Evolutionary conservation across 2,113 vertebrate genomes (phyloP).

Genomic region (Falcunculus frontatus): DNA sequence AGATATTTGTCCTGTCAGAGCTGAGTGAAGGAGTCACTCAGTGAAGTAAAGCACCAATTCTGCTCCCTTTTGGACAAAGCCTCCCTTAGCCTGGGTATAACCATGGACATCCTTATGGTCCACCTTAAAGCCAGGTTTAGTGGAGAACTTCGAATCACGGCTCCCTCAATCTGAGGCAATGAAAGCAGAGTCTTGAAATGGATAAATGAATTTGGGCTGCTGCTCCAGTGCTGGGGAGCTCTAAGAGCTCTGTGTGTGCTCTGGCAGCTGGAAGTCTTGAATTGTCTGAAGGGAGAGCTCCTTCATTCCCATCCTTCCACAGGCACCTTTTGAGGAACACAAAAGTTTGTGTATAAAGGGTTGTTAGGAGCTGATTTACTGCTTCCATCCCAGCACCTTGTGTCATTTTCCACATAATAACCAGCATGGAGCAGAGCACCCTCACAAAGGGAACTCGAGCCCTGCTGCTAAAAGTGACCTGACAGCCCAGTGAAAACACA

Average conservation of each 20-base stretch:
- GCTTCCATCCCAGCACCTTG: neutral
- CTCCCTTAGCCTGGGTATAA: rapidly evolving
- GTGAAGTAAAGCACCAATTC: neutral
- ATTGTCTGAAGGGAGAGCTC: neutral
- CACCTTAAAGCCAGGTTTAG: neutral
- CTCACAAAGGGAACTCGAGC: neutral
- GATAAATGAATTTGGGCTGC: neutral
- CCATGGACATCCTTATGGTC: neutral
- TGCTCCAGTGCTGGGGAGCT: neutral
- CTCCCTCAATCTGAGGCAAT: neutral
- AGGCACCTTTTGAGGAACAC: neutral
- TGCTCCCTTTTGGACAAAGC: neutral
- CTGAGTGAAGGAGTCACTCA: neutral
- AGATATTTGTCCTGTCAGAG: neutral
- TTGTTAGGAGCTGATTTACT: neutral
- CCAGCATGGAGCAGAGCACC: neutral
- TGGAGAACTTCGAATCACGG: neutral
- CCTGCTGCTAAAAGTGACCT: neutral
- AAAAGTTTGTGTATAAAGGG: neutral
- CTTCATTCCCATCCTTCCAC: neutral
- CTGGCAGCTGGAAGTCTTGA: neutral
- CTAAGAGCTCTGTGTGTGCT: neutral
- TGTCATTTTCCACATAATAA: neutral
- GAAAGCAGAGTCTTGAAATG: neutral
- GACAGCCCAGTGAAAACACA: slow-evolving; percentile 28